Conservation (phyloP, 2,888 invertebrate genomes). For the Melieria crassipennis region DNA sequence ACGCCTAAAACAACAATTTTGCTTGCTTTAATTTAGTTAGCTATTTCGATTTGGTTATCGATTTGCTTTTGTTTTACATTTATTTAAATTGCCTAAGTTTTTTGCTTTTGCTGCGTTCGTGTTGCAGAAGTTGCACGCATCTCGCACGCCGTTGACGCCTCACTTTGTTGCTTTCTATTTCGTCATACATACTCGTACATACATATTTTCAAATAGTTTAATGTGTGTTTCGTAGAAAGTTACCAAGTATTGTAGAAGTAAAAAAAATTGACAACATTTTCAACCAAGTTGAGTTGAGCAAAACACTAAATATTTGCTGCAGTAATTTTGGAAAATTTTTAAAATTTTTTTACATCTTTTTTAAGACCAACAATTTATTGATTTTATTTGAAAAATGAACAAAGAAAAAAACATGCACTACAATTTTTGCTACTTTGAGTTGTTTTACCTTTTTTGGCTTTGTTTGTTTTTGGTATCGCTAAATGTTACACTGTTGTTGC, state of each 20-base stretch:
- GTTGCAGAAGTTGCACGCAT: too few species aligned
- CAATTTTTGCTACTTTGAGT: not conserved
- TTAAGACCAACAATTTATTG: not conserved
- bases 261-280: too few species aligned
- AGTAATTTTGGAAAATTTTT: not conserved
- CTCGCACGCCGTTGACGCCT: too few species aligned
- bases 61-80: not conserved
- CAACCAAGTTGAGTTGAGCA: too few species aligned
- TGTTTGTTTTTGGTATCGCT: not conserved
- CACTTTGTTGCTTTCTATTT: too few species aligned
- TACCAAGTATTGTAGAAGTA: too few species aligned
- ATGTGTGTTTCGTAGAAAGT: too few species aligned
- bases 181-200: too few species aligned
- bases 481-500: not conserved
- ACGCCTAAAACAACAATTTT: slow-evolving; percentile 1
- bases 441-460: not conserved
- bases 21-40: not conserved
- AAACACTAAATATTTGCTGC: too few species aligned
- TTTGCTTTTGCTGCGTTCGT: not conserved
- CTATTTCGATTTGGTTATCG: slow-evolving; percentile 1
- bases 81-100: not conserved
- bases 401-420: too few species aligned
- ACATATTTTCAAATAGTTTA: too few species aligned
- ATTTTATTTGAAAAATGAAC: not conserved
- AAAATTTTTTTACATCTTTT: not conserved